Base-by-base conservation (phyloP, 2,113 vertebrate species). In the Lepisosteus osseus region DNA sequence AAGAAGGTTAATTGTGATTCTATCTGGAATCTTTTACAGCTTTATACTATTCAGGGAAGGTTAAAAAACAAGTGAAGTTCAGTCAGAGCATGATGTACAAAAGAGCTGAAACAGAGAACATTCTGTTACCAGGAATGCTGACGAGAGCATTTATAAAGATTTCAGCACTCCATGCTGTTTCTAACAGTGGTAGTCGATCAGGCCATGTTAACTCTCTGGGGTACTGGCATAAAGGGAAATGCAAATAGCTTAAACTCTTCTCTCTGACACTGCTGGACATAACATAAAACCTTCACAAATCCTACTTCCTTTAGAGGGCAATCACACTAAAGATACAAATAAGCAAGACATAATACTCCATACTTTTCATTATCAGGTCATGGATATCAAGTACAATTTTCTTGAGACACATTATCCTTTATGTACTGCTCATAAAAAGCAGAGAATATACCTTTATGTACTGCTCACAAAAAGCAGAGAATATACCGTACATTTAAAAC, bases 81-180 rank as follows among this genome's bases (percentile, higher is more conserved):
- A 61, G 68, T 61, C 41, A 44, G 55, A 61, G 41, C 42, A 56
- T 69, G 68, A 40, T 15, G 56, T 44, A 56, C 71, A 61, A 43
- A 43, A 41, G 55, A 54, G 17, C 42, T 47, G 65, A 51, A 4
- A 42, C 41, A 41, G 56, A 43, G 72, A 73, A 73, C 63, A 43
- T 73, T 68, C 42, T 51, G 13, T 73, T 67, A 45, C 54, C 44
- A 68, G 65, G 56, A 67, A 73, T 45, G 55, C 65, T 29, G 72
- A 73, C 65, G 3, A 65, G 65, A 61, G 55, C 54, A 29, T 67
- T 68, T 73, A 73, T 54, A 44, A 59, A 56, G 45, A 45, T 55
- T 66, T 68, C 56, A 55, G 56, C 11, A 29, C 29, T 7, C 12
- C 65, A 51, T 7, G 55, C 55, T 68, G 64, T 67, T 59, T 65